Conservation (phyloP, 2,888 invertebrate genomes). For the Sepioteuthis lessoniana region DNA sequence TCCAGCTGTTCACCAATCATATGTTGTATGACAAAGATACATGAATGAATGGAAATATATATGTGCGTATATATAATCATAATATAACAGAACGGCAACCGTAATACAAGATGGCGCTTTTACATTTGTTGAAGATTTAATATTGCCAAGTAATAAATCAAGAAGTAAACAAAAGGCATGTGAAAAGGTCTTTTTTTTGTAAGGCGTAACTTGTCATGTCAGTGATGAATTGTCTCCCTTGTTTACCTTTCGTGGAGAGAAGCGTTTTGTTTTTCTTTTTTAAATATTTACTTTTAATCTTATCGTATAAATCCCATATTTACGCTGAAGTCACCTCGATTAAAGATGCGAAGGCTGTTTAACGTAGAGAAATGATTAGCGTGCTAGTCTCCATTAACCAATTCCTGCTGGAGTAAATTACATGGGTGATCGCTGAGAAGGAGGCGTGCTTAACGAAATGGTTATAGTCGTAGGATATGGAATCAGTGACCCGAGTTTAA, state of each 20-base stretch:
- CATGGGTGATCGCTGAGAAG: too few relatives aligned
- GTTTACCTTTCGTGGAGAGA: not conserved
- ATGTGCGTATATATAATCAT: not conserved
- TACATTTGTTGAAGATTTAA: not conserved
- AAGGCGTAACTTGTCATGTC: not conserved
- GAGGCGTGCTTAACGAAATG: too few relatives aligned
- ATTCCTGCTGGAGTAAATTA: too few relatives aligned
- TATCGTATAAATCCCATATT: not conserved
- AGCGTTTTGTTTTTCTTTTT: not conserved
- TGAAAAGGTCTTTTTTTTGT: not conserved
- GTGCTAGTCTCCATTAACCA: too few relatives aligned
- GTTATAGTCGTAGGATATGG: too few relatives aligned
- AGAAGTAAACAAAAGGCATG: not conserved
- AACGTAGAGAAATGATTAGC: too few relatives aligned
- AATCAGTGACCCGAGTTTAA: too few relatives aligned
- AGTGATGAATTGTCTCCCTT: not conserved
- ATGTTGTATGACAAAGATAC: too few relatives aligned
- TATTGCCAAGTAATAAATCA: not conserved
- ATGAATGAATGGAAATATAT: too few relatives aligned
- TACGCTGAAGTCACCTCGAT: not conserved
- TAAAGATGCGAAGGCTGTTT: too few relatives aligned
- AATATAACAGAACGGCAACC: not conserved
- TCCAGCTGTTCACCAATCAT: not conserved
- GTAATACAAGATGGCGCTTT: not conserved
- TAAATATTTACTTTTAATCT: not conserved